These are phyloP conservation scores for Eidolon helvum DNA, from an alignment of 2,113 vertebrate genomes.

Conservation along the genomic window DNA sequence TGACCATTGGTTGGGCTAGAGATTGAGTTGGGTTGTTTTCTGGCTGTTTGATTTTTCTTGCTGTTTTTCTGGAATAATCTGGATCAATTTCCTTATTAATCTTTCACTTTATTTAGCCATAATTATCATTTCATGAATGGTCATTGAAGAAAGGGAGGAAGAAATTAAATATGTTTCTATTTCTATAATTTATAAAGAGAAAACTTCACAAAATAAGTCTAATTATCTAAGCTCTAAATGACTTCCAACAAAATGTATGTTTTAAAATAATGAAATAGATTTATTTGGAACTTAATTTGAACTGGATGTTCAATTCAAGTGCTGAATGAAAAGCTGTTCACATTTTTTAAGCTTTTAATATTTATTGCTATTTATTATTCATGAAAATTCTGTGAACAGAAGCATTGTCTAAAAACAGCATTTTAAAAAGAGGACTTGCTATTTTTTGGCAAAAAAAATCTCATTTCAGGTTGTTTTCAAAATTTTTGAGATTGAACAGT, in stretches of 20 bases:
- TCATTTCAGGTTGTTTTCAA: background rate
- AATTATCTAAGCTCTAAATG: background rate
- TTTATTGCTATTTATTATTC: background rate
- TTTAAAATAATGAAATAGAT: background rate
- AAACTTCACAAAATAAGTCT: background rate
- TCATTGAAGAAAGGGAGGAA: background rate
- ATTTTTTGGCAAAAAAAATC: background rate
- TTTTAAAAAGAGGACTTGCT: background rate
- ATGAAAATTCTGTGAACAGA: background rate
- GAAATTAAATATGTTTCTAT: background rate
- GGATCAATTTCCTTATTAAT: background rate
- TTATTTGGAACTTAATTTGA: background rate
- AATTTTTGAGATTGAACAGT: background rate
- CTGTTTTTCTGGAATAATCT: background rate
- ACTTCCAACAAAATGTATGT: background rate
- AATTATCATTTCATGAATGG: background rate
- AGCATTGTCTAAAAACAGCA: background rate
- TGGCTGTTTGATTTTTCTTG: background rate
- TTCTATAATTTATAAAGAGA: background rate
- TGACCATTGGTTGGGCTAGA: background rate
- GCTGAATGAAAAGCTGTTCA: background rate
- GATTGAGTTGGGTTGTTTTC: background rate
- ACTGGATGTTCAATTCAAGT: background rate
- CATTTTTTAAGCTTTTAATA: background rate
- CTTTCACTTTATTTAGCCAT: background rate